Percentiles rank a stretch among this genome's conserved stretches.
Evolutionary conservation across 2,113 vertebrate species (phyloP).

Genomic region (Hemiprocne comata): DNA sequence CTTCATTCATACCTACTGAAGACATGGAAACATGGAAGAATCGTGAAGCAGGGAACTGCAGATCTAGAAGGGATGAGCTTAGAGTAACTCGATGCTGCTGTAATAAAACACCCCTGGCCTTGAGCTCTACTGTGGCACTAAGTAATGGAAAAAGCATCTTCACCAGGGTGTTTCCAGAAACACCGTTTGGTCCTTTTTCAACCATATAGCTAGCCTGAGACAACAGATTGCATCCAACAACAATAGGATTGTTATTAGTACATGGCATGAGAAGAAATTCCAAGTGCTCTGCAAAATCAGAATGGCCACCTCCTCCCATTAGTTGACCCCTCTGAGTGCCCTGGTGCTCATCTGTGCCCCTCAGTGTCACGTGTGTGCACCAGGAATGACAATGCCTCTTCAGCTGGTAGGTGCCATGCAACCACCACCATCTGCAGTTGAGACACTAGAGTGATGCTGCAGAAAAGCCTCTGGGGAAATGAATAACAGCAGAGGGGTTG

Average conservation of each 20-base stretch:
- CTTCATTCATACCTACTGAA: neutral
- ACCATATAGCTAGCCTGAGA: neutral
- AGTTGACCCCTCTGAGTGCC: neutral
- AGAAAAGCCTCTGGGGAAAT: neutral
- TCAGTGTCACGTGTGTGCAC: fast-evolving
- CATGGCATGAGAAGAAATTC: neutral
- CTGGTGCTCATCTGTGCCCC: neutral
- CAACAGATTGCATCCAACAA: neutral
- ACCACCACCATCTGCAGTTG: neutral
- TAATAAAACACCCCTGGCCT: neutral
- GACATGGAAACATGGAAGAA: neutral
- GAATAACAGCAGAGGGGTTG: neutral
- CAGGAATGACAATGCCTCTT: neutral
- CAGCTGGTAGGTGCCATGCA: neutral
- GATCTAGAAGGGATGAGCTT: neutral
- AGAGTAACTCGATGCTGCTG: neutral
- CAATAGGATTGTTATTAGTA: neutral
- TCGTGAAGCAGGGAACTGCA: neutral
- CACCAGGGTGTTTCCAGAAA: neutral
- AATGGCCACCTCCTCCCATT: neutral
- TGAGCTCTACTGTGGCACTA: neutral
- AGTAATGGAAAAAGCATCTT: neutral
- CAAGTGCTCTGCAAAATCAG: neutral
- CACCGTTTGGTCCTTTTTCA: neutral
- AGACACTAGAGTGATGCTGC: neutral